Conservation (phyloP, 2,797 vertebrate species). For the Rhinichthys osculus region DNA sequence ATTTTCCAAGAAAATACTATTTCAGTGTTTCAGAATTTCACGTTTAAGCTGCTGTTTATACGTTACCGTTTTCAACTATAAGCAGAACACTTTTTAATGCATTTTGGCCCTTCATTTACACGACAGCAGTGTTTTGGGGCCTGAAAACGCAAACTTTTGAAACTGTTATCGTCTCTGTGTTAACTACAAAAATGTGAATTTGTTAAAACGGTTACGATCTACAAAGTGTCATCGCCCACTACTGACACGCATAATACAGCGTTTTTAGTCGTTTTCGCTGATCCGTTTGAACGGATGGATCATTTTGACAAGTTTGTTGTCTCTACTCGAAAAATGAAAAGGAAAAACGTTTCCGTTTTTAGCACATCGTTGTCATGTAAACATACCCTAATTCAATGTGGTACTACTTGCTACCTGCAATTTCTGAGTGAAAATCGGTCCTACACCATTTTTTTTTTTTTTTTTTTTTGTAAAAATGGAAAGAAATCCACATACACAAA, state of each 20-base stretch:
- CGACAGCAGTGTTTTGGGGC: background rate
- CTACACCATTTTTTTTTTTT: background rate
- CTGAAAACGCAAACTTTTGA: background rate
- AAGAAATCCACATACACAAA: background rate
- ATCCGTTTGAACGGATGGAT: background rate
- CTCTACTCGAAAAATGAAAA: background rate
- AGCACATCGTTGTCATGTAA: background rate
- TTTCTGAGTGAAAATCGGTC: background rate
- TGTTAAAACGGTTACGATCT: background rate
- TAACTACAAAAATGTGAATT: background rate
- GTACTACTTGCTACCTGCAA: background rate
- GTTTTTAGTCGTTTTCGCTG: background rate
- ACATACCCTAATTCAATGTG: background rate
- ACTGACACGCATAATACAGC: background rate
- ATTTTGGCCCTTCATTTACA: background rate
- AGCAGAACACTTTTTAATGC: too few relatives aligned
- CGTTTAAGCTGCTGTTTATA: background rate
- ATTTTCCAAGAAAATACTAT: background rate
- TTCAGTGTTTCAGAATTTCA: background rate
- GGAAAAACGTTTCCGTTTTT: background rate
- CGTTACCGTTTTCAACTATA: too few relatives aligned
- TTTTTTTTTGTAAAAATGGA: background rate
- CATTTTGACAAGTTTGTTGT: background rate
- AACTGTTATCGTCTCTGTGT: background rate
- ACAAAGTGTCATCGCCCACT: background rate